Conservation (phyloP, 2,797 vertebrate species). For the Argentina silus region DNA sequence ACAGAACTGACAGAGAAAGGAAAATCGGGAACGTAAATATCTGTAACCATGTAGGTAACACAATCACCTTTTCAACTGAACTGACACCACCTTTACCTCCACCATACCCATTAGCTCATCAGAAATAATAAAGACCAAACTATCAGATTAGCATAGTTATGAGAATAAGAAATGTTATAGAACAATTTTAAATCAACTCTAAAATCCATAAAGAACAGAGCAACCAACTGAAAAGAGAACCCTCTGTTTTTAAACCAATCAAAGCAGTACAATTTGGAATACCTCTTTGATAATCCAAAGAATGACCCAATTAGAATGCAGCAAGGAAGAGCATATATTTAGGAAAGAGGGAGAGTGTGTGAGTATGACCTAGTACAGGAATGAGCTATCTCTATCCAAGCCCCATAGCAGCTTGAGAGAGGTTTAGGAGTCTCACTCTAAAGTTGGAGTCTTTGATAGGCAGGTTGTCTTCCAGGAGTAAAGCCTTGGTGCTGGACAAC, state of each 20-base stretch:
- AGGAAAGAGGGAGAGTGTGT: neutral
- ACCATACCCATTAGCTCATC: neutral
- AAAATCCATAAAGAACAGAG: neutral
- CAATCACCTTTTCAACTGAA: neutral
- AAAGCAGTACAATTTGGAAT: neutral
- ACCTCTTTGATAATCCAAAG: conserved; percentile 1
- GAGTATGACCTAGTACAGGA: neutral
- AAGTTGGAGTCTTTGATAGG: conserved; percentile 68
- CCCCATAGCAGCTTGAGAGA: neutral
- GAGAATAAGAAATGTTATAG: neutral
- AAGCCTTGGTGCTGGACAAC: conserved; percentile 62
- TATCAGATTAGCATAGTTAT: neutral
- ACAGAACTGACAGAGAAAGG: neutral
- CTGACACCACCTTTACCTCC: neutral
- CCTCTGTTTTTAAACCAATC: neutral
- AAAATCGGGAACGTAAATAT: neutral
- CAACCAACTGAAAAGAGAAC: neutral
- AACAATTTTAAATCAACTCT: neutral
- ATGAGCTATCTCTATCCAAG: neutral
- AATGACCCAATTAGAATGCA: neutral
- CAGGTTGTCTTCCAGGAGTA: conserved; percentile 56
- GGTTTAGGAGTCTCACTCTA: conserved; percentile 71
- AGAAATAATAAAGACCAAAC: neutral
- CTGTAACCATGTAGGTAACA: neutral
- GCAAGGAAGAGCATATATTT: neutral